Base-by-base conservation (phyloP, 2,888 invertebrate genomes). In the Ferrisia virgata region DNA sequence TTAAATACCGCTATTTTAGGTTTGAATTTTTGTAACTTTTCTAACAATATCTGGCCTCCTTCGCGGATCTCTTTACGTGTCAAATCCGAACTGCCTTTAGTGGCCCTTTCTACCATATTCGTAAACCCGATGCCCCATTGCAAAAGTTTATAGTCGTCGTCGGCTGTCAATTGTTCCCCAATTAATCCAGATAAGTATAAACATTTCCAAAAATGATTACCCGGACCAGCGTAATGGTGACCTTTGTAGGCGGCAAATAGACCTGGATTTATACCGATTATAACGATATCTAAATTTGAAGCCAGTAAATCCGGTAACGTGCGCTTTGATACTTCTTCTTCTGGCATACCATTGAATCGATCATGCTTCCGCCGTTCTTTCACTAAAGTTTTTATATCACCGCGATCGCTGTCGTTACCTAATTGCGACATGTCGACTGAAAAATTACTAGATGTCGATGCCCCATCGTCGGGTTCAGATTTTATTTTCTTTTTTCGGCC, bases 161-260 rank as follows among this genome's bases (percentile, higher is more conserved):
- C 96, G 1, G 98, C 97, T 87, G 95, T 96, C 94, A 98, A 94
- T 88, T 96, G 97, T 88, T 97, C 96, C 85, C 96, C 93, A 18
- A 97, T 98, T 85, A 99, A 91, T 8, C 98, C 98, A 79, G 97
- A 96, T 86, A 98, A 91, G 90, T 96, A 97, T 86, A 98, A 91
- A 89, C 98, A 98, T 91, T 98, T 98, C 98, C 98, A 99, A 91
- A 99, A 98, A 91, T 99, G 99, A 91, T 99, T 99, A 76, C 98
- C 98, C 76, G 98, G 98, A 82, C 98, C 98, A 83, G 98, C 98
- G 91, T 99, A 99, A 90, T 99, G 98, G 90, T 98, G 98, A 2
- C 98, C 98, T 89, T 97, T 97, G 90, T 96, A 97, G 86, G 98
- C 98, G 86, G 98, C 98, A 90, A 96, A 97, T 87, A 98, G 91